Percentiles rank a stretch among this genome's conserved stretches.
phyloP scores from a whole-genome alignment of 2,797 vertebrate species.

The Basileuterus tristriatus region DNA sequence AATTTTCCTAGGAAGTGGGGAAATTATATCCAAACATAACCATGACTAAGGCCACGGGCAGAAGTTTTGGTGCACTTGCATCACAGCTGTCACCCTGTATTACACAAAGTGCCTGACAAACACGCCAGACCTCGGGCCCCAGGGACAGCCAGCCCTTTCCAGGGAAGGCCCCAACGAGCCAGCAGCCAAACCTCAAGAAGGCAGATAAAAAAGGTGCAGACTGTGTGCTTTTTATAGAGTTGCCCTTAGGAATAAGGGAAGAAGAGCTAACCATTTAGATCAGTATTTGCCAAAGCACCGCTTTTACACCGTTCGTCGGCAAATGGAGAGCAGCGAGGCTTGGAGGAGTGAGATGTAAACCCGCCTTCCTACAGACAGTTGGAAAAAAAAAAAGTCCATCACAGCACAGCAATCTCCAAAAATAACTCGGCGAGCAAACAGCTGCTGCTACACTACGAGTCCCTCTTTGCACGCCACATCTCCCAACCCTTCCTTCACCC shows the following conservation, averaged over 20 bases:
- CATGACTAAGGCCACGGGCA: rapidly evolving
- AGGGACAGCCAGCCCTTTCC: not conserved
- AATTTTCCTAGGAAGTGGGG: not conserved
- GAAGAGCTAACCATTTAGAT: not conserved
- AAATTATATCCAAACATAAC: not conserved
- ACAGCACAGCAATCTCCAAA: not conserved
- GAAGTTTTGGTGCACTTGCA: not conserved
- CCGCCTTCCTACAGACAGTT: not conserved
- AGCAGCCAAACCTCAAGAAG: not conserved
- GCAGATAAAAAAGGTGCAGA: not conserved
- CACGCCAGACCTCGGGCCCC: not conserved
- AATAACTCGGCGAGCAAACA: not conserved
- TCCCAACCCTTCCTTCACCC: not conserved
- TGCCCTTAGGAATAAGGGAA: not conserved
- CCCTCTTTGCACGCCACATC: not conserved
- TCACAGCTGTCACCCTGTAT: not conserved
- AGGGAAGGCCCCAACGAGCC: not conserved
- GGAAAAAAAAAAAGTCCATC: not conserved
- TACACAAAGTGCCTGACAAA: not conserved
- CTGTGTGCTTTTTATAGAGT: not conserved
- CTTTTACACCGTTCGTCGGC: not conserved
- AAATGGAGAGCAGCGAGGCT: not conserved
- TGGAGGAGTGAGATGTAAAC: not conserved
- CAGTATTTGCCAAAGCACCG: not conserved
- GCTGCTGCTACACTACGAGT: not conserved